Conservation (phyloP, 2,888 invertebrate genomes). For the Drosophila kanekoi region DNA sequence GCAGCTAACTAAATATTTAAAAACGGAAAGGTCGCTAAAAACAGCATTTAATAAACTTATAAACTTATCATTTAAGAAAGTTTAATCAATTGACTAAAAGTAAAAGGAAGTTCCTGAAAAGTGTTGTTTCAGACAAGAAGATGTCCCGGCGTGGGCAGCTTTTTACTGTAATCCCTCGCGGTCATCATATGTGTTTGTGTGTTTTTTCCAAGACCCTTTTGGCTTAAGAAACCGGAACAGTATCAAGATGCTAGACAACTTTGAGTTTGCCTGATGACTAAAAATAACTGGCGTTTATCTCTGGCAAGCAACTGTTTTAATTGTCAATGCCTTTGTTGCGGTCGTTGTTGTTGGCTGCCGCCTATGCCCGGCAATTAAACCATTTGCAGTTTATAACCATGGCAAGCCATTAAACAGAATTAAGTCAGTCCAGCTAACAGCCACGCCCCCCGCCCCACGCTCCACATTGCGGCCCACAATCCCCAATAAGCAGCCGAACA, state of each 20-base stretch:
- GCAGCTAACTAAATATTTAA: no score
- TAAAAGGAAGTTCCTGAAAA: no score
- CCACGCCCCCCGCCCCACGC: neutral
- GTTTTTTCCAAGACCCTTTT: neutral
- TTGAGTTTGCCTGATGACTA: neutral
- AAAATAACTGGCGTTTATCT: conserved; percentile 30
- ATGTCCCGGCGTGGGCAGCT: neutral
- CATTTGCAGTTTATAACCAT: conserved; percentile 80
- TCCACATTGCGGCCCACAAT: conserved; percentile 13
- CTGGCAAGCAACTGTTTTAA: conserved; percentile 32
- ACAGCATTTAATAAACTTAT: no score
- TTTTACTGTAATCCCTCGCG: neutral
- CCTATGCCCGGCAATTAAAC: conserved; percentile 70
- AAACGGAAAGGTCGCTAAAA: no score
- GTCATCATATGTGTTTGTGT: conserved; percentile 4
- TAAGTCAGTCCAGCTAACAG: conserved; percentile 60
- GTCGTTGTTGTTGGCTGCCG: conserved; percentile 31
- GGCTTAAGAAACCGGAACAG: conserved; percentile 2
- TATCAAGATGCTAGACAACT: conserved; percentile 10
- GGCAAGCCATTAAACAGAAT: conserved; percentile 76
- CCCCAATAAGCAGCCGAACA: conserved; percentile 31
- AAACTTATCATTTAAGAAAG: no score
- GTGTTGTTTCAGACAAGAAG: no score
- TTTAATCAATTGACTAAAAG: no score
- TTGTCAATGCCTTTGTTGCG: conserved; percentile 44